phyloP scores from a whole-genome alignment of 2,113 vertebrate species.

The Panthera tigris region DNA sequence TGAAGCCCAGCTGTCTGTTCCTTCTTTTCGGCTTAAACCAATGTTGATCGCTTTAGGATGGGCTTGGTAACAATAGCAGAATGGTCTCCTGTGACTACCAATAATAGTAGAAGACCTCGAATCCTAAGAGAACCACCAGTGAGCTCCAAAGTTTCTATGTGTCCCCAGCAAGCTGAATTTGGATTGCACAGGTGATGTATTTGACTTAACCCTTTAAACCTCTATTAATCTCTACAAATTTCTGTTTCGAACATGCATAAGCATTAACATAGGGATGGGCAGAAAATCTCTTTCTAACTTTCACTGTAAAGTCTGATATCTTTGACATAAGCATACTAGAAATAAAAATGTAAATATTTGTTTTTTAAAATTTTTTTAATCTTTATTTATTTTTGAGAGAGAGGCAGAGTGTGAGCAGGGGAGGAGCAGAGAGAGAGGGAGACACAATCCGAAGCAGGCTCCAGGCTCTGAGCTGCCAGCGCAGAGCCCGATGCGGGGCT shows the following conservation, averaged over 20 bases:
- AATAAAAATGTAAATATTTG: neutral
- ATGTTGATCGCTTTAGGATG: neutral
- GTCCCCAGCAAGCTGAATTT: neutral
- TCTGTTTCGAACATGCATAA: neutral
- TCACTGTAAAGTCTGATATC: neutral
- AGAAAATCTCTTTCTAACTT: neutral
- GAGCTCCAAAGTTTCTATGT: neutral
- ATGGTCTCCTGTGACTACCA: neutral
- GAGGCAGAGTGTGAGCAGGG: too few species aligned
- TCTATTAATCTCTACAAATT: neutral
- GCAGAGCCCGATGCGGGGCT: too few species aligned
- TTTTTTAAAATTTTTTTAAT: too few species aligned
- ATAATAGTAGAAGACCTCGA: neutral
- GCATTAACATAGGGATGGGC: neutral
- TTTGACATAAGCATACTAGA: neutral
- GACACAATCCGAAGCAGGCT: too few species aligned
- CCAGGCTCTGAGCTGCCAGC: too few species aligned
- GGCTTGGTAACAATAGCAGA: neutral
- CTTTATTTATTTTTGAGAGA: too few species aligned
- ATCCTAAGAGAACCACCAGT: neutral
- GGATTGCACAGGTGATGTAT: neutral
- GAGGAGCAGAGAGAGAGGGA: too few species aligned
- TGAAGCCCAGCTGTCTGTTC: neutral
- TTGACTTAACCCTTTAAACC: neutral
- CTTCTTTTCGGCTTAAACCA: conserved; percentile 32